phyloP scores from a whole-genome alignment of 2,113 vertebrate species.

The Apistogramma diplotaenia region DNA sequence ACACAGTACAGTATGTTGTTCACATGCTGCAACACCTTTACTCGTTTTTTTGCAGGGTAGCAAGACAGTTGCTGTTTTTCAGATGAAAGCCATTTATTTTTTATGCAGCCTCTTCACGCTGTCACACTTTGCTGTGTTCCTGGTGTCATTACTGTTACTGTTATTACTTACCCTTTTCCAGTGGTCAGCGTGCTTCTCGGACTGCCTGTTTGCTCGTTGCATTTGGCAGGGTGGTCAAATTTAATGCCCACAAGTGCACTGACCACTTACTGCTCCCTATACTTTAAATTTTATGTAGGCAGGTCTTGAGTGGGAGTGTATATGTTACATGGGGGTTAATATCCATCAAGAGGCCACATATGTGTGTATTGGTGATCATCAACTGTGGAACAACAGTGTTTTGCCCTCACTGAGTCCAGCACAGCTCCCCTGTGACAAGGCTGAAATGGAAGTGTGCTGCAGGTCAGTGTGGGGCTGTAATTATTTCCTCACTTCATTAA shows the following conservation, averaged over 20 bases:
- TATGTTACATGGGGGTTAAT: conserved; percentile 65
- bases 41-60: neutral
- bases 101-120: neutral
- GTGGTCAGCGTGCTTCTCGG: conserved; percentile 17
- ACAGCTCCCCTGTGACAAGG: conserved; percentile 60
- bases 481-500: conserved; percentile 84
- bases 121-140: neutral
- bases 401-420: conserved; percentile 53
- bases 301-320: conserved; percentile 39
- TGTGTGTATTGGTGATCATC: conserved; percentile 67
- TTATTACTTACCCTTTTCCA: conserved; percentile 11
- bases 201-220: conserved; percentile 11
- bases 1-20: neutral
- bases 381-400: conserved; percentile 58
- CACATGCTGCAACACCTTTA: neutral
- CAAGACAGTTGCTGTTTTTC: neutral
- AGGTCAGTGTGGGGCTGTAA: conserved; percentile 79
- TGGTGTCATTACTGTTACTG: conserved; percentile 4
- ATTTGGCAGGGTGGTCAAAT: conserved; percentile 31
- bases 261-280: conserved; percentile 39
- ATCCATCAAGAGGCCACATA: conserved; percentile 56
- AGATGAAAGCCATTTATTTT: neutral
- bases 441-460: conserved; percentile 74
- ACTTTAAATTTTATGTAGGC: conserved; percentile 44
- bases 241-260: conserved; percentile 32